Conservation (phyloP, 2,113 vertebrate genomes). For the Empidonax alnorum region DNA sequence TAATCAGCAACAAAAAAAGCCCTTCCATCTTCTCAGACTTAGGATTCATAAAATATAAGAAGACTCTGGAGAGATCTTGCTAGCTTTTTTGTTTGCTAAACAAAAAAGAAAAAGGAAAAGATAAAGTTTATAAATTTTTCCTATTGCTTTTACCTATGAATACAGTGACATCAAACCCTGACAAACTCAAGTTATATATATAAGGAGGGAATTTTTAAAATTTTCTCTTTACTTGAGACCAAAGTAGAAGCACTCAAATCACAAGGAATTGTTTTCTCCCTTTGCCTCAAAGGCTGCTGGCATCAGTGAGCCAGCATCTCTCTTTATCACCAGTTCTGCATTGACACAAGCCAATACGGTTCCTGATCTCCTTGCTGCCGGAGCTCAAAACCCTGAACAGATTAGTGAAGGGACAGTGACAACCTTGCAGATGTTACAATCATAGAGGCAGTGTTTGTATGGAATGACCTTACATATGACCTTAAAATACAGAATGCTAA, state of each 20-base stretch:
- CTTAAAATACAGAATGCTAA: not conserved
- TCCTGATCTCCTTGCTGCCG: not conserved
- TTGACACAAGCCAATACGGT: accelerated
- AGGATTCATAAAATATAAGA: not conserved
- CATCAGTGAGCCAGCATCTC: not conserved
- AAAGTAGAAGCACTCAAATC: not conserved
- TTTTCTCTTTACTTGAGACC: not conserved
- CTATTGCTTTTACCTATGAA: not conserved
- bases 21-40: not conserved
- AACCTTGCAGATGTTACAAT: not conserved
- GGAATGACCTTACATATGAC: not conserved
- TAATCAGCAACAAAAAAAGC: not conserved
- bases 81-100: not conserved
- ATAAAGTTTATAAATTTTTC: not conserved
- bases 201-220: not conserved
- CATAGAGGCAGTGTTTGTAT: not conserved
- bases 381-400: not conserved
- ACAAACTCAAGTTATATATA: not conserved
- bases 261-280: not conserved
- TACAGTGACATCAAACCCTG: not conserved
- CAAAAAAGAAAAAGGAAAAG: not conserved
- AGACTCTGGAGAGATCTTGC: not conserved
- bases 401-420: not conserved
- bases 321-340: not conserved
- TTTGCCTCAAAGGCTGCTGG: not conserved